Percentiles rank a stretch among this genome's conserved stretches.
Conservation (phyloP, 2,113 vertebrate genomes). For the Chrysemys picta region DNA sequence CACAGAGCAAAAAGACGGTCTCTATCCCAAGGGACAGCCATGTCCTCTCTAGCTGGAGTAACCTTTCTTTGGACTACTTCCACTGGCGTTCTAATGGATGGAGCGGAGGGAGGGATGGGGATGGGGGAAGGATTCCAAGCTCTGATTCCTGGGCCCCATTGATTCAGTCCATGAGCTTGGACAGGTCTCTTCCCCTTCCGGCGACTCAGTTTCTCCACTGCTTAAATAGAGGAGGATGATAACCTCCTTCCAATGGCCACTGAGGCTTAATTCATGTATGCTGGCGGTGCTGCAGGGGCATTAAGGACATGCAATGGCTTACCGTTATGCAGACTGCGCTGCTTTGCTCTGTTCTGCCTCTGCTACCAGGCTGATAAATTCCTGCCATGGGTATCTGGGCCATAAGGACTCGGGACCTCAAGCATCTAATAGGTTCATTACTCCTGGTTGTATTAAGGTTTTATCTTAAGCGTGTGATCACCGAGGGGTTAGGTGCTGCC, state of each 20-base stretch:
- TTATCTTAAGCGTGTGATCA: fast-evolving
- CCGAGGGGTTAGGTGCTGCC: not conserved
- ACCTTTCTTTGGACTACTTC: not conserved
- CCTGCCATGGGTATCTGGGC: not conserved
- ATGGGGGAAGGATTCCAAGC: not conserved
- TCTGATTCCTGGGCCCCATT: fast-evolving
- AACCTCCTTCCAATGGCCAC: fast-evolving
- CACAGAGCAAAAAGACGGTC: fast-evolving
- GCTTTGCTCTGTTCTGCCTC: fast-evolving
- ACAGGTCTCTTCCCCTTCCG: fast-evolving
- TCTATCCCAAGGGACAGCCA: not conserved
- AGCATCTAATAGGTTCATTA: not conserved
- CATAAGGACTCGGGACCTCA: fast-evolving
- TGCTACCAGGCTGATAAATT: not conserved
- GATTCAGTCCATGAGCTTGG: not conserved
- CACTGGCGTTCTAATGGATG: not conserved
- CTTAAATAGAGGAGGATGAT: fast-evolving
- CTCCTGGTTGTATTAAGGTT: not conserved
- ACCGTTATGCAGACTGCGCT: not conserved
- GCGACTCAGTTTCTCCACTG: not conserved
- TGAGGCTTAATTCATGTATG: not conserved
- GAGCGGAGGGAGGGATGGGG: fast-evolving
- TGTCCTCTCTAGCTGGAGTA: not conserved
- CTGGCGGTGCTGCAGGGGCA: fast-evolving
- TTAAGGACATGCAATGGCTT: not conserved